Evolutionary conservation across 2,888 invertebrate genomes (phyloP), one percentile per base, ranked within the genome.

Genomic region (Bombyx huttoni): DNA sequence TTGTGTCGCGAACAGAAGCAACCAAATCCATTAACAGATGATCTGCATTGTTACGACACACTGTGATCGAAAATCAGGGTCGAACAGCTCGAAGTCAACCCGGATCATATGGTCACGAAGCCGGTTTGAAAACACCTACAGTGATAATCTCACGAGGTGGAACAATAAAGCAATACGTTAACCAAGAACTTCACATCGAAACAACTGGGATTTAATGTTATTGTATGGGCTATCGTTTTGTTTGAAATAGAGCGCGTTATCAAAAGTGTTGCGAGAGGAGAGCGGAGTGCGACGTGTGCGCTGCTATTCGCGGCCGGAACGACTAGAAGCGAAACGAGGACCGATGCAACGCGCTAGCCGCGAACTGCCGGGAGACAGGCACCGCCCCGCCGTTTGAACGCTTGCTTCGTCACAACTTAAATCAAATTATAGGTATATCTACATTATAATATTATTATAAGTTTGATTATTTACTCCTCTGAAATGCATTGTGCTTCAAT

Each of bases 161-260:
- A 53, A 58, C 61, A 54, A 58, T 52, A 35, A 52, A 40, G 7
- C 40, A 5, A 40, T 40, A 56, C 59, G 58, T 59, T 56, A 54
- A 58, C 54, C 56, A 60, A 62, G 64, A 40, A 60, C 47, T 53
- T 50, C 48, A 55, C 53, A 58, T 62, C 63, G 59, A 58, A 58
- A 56, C 61, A 62, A 58, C 64, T 58, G 61, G 62, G 64, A 70
- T 69, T 73, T 68, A 67, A 67, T 65, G 66, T 62, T 64, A 65
- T 73, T 75, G 69, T 73, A 68, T 62, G 65, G 68, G 67, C 68
- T 73, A 70, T 70, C 68, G 75, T 74, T 70, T 66, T 55, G 70
- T 78, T 79, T 73, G 50, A 78, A 83, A 76, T 76, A 68, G 79
- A 75, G 75, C 81, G 78, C 78, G 82, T 79, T 84, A 82, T 84